Conservation (phyloP, 2,113 vertebrate genomes). For the Callorhinus ursinus region DNA sequence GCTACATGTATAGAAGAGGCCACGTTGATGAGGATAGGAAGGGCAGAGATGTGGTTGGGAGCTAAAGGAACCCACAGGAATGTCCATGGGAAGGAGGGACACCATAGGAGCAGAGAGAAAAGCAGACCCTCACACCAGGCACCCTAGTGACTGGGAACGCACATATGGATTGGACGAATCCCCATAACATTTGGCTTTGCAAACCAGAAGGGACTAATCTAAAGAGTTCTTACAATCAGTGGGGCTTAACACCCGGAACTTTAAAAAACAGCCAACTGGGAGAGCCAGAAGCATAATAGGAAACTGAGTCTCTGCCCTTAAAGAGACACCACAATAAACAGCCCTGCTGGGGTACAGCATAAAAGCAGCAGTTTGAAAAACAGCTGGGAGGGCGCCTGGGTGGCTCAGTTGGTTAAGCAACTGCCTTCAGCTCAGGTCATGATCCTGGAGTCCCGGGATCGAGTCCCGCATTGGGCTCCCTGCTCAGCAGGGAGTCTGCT, state of each 20-base stretch:
- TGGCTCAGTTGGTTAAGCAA: too few species aligned
- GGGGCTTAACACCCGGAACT: neutral
- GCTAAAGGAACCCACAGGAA: neutral
- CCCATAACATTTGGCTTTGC: neutral
- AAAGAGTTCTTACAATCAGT: neutral
- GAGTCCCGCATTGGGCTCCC: too few species aligned
- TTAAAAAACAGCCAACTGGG: neutral
- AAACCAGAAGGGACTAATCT: neutral
- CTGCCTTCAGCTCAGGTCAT: too few species aligned
- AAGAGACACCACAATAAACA: neutral
- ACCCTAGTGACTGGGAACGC: neutral
- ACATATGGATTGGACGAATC: neutral
- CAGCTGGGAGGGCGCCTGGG: neutral
- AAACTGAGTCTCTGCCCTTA: neutral
- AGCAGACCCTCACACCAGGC: neutral
- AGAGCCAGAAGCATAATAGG: neutral
- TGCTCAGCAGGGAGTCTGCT: too few species aligned
- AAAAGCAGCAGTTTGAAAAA: neutral
- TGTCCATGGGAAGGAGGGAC: neutral
- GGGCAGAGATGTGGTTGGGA: neutral
- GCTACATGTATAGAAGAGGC: neutral
- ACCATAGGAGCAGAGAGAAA: neutral
- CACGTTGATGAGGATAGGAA: neutral
- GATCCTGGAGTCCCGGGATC: too few species aligned
- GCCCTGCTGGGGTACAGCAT: neutral